phyloP scores from a whole-genome alignment of 2,888 invertebrate genomes.

The Ennomos fuscantarius region DNA sequence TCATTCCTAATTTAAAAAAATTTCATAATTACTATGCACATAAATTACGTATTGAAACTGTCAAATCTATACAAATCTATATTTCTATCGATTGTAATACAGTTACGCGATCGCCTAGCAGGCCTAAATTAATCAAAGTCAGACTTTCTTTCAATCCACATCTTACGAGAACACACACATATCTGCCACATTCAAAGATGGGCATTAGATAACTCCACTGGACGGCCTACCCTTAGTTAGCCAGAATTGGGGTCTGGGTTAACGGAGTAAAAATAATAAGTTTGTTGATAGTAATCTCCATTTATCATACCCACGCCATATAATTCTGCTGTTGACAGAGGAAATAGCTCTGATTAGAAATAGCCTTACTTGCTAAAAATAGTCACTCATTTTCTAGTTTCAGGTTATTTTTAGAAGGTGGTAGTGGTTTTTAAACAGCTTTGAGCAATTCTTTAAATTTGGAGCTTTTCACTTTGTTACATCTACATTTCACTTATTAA shows the following conservation, averaged over 20 bases:
- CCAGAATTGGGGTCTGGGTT: slow-evolving; percentile 30
- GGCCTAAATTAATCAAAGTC: slow-evolving; percentile 2
- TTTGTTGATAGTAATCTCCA: slow-evolving; percentile 36
- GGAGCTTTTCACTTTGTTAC: neutral
- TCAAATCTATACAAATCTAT: too few relatives aligned
- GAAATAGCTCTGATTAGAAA: slow-evolving; percentile 23
- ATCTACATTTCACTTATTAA: too few relatives aligned
- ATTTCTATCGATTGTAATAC: too few relatives aligned
- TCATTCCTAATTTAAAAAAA: too few relatives aligned
- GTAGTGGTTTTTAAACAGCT: too few relatives aligned
- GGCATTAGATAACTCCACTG: slow-evolving; percentile 20
- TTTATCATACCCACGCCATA: slow-evolving; percentile 34
- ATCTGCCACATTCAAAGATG: slow-evolving; percentile 21
- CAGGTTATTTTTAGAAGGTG: neutral
- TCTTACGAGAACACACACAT: slow-evolving; percentile 3
- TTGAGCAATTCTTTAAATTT: neutral
- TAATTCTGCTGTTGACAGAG: slow-evolving; percentile 35
- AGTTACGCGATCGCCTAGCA: too few relatives aligned
- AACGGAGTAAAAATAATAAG: slow-evolving; percentile 36
- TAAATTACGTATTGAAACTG: too few relatives aligned
- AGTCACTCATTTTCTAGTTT: neutral
- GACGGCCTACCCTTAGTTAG: slow-evolving; percentile 26
- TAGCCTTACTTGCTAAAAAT: slow-evolving; percentile 19
- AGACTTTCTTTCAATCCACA: slow-evolving; percentile 7
- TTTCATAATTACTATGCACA: too few relatives aligned